These are phyloP conservation scores for Slavum lentiscoides DNA, from an alignment of 2,888 invertebrate genomes.

Conservation along the genomic window DNA sequence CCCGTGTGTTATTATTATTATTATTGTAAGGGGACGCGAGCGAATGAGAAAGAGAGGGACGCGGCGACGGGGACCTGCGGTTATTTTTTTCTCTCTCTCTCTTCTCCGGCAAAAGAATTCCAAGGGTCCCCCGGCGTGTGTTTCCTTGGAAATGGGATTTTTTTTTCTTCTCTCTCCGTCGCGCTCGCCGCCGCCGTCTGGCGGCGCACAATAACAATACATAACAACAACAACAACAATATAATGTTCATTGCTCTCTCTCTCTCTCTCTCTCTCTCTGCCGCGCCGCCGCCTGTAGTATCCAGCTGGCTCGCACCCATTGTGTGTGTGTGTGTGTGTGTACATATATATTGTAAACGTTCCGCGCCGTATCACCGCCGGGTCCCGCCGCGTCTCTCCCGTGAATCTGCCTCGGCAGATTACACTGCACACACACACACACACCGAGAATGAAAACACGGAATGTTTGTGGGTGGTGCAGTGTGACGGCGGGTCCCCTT, in stretches of 20 bases:
- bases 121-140: conserved; percentile 32
- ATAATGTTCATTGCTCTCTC: conserved; percentile 32
- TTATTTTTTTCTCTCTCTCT: not conserved
- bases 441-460: conserved; percentile 37
- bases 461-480: conserved; percentile 53
- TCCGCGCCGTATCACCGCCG: conserved; percentile 28
- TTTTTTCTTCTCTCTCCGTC: conserved; percentile 11
- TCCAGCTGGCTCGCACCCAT: conserved; percentile 43
- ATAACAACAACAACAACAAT: conserved; percentile 30
- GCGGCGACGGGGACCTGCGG: conserved; percentile 27
- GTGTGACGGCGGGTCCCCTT: conserved; percentile 24
- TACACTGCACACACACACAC: not conserved
- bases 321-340: too few relatives aligned
- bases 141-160: conserved; percentile 52
- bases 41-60: not conserved
- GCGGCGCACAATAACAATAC: conserved; percentile 4
- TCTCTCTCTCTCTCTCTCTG: too few relatives aligned
- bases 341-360: conserved; percentile 14
- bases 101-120: conserved; percentile 38
- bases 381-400: not conserved
- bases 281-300: conserved; percentile 11
- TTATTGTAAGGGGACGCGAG: not conserved
- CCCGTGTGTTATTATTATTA: not conserved
- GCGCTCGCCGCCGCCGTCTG: not conserved
- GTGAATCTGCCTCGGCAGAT: not conserved